Evolutionary conservation across 2,797 vertebrate species (phyloP).

Genomic region (Gephyroberyx darwinii): DNA sequence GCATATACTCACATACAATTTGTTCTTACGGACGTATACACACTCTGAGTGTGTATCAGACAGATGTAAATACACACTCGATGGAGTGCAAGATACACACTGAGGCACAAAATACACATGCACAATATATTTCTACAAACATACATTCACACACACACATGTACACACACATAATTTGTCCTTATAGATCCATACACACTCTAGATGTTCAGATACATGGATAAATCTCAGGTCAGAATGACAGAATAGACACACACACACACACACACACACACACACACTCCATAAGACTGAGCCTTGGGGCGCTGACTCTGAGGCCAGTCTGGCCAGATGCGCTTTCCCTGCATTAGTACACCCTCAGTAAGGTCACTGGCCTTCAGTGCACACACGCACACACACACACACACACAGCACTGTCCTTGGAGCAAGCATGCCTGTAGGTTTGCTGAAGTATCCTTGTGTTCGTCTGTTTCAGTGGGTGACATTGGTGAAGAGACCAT

Average conservation of each 20-base stretch:
- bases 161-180: background rate
- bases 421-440: background rate
- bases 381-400: background rate
- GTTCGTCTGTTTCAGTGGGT: background rate
- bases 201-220: background rate
- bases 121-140: background rate
- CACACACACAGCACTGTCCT: background rate
- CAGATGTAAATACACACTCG: too few species aligned
- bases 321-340: background rate
- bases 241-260: slow-evolving; percentile 1
- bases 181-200: background rate
- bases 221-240: background rate
- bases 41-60: too few species aligned
- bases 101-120: too few species aligned
- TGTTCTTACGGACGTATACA: too few species aligned
- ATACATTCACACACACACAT: background rate
- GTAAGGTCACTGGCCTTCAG: slow-evolving; percentile 1
- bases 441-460: background rate
- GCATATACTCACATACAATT: too few species aligned
- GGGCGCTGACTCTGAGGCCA: background rate
- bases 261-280: background rate
- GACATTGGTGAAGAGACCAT: background rate
- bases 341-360: background rate
- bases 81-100: too few species aligned
- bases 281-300: background rate